Conservation (phyloP, 2,888 invertebrate species). For the Cheilosia impressa region DNA sequence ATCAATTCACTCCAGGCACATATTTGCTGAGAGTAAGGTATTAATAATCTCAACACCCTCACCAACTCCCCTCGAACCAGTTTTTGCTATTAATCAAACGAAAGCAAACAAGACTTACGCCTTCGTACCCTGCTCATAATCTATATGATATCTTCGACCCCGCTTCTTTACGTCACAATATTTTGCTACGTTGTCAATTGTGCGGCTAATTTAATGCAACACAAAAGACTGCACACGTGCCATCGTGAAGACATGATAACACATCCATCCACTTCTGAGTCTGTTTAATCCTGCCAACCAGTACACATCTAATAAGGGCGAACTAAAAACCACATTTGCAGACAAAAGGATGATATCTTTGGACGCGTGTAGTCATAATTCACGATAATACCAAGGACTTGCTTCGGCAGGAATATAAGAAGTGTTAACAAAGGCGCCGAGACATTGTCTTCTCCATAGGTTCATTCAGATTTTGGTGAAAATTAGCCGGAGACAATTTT, state of each 20-base stretch:
- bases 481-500: conserved; percentile 47
- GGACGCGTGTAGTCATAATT: conserved; percentile 64
- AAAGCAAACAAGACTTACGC: background rate
- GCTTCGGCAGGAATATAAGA: background rate
- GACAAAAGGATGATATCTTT: conserved; percentile 35
- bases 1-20: no score
- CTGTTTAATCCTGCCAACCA: conserved; percentile 21
- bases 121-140: conserved; percentile 10
- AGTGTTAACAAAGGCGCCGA: conserved; percentile 58
- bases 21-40: no score
- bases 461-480: conserved; percentile 5
- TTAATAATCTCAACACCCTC: no score
- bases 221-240: conserved; percentile 68
- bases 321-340: conserved; percentile 28
- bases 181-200: conserved; percentile 65
- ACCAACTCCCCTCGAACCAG: background rate
- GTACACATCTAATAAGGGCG: conserved; percentile 4
- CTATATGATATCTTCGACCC: conserved; percentile 17
- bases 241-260: conserved; percentile 42
- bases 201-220: conserved; percentile 58
- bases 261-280: conserved; percentile 25
- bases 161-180: conserved; percentile 55
- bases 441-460: background rate
- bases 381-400: conserved; percentile 40
- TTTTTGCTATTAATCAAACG: background rate